phyloP scores from a whole-genome alignment of 1,140 invertebrate species.

The Spodoptera frugiperda region DNA sequence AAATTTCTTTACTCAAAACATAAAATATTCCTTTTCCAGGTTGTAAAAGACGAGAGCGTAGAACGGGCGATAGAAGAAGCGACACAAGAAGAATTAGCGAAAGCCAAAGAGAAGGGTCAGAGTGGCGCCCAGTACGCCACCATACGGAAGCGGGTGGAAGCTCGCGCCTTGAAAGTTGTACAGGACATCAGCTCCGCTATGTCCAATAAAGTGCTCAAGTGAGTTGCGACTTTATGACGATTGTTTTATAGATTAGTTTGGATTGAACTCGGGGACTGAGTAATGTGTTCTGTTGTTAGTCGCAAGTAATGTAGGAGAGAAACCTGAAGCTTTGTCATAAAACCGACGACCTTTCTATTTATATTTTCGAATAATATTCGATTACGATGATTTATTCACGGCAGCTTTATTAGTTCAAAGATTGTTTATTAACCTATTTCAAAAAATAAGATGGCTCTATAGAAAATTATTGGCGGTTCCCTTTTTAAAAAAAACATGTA shows the following conservation, averaged over 20 bases:
- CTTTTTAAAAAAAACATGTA: too few relatives aligned
- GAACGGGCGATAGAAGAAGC: slow-evolving; percentile 90
- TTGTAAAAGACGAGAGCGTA: slow-evolving; percentile 90
- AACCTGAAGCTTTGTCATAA: too few relatives aligned
- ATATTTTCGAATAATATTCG: too few relatives aligned
- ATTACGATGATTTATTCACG: too few relatives aligned
- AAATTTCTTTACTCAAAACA: not conserved
- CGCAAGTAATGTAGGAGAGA: too few relatives aligned
- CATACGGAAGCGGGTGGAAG: slow-evolving; percentile 86
- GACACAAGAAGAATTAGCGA: slow-evolving; percentile 80
- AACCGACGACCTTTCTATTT: too few relatives aligned
- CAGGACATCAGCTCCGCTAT: slow-evolving; percentile 91
- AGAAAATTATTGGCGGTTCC: too few relatives aligned
- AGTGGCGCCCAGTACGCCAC: slow-evolving; percentile 78
- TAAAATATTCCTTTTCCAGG: slow-evolving; percentile 78
- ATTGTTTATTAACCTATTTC: too few relatives aligned
- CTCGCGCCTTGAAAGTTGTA: slow-evolving; percentile 89
- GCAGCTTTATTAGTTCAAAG: too few relatives aligned
- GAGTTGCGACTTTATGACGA: slow-evolving; percentile 35
- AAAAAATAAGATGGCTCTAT: too few relatives aligned
- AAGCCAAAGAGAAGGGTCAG: slow-evolving; percentile 56
- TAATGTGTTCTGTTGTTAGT: too few relatives aligned
- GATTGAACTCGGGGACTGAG: too few relatives aligned
- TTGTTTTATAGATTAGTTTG: not conserved
- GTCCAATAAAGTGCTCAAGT: slow-evolving; percentile 89